Conservation (phyloP, 2,797 vertebrate species). For the Scyliorhinus canicula region DNA sequence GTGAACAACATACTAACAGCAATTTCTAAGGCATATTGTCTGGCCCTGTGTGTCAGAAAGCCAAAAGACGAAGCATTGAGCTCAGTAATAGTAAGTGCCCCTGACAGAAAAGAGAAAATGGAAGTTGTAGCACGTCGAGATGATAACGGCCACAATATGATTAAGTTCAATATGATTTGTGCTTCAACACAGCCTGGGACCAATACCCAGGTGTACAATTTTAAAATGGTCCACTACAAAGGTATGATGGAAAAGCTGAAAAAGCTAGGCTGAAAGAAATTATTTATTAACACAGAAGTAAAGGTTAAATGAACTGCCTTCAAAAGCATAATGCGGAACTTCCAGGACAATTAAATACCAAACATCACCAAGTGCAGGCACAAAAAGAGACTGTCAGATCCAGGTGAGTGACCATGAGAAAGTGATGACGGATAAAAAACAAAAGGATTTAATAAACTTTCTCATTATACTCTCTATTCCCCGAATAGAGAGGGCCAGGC, state of each 20-base stretch:
- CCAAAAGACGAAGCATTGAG: background rate
- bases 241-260: background rate
- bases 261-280: background rate
- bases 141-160: background rate
- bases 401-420: too few relatives aligned
- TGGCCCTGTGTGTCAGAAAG: background rate
- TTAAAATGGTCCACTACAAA: background rate
- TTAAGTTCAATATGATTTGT: background rate
- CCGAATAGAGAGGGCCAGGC: too few relatives aligned
- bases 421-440: too few relatives aligned
- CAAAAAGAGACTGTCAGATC: too few relatives aligned
- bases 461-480: too few relatives aligned
- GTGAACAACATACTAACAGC: background rate
- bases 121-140: background rate
- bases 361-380: background rate
- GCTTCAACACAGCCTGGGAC: background rate
- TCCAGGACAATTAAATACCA: background rate
- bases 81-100: background rate
- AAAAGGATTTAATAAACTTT: too few relatives aligned
- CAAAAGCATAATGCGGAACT: background rate
- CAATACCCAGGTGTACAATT: background rate
- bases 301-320: background rate
- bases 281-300: slow-evolving; percentile 1
- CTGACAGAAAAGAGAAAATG: background rate
- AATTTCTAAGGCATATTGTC: background rate